Conservation (phyloP, 2,797 vertebrate species). For the Coendou prehensilis region DNA sequence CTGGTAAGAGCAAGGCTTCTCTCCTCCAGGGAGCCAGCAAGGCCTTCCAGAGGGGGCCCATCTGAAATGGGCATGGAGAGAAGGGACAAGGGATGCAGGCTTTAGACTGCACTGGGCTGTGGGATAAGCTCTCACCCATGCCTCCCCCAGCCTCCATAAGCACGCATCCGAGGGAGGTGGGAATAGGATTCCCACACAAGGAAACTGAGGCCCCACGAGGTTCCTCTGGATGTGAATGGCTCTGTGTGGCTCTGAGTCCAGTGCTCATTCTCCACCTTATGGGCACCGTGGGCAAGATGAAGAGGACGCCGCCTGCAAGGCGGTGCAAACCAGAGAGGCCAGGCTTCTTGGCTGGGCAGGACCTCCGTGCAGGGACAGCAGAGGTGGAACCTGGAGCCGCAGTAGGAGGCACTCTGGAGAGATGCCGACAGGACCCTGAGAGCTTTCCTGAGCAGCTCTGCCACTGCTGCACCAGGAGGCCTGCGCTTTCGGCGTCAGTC, state of each 20-base stretch:
- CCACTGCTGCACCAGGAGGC: neutral
- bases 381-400: neutral
- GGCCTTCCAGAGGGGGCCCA: slow-evolving; percentile 40
- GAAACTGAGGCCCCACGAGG: neutral
- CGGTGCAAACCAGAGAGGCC: neutral
- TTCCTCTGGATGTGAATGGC: neutral
- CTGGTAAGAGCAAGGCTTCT: slow-evolving; percentile 83
- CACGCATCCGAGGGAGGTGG: neutral
- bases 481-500: neutral
- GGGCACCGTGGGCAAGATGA: neutral
- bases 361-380: neutral
- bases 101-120: neutral
- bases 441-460: neutral
- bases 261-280: neutral
- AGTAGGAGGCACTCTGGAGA: neutral
- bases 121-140: neutral
- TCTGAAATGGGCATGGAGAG: neutral
- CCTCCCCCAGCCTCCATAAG: neutral
- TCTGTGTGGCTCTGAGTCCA: neutral
- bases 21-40: slow-evolving; percentile 53
- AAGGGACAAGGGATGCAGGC: neutral
- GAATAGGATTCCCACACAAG: neutral
- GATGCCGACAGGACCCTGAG: neutral
- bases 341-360: neutral
- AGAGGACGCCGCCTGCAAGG: neutral